phyloP scores from a whole-genome alignment of 2,797 vertebrate species.

The Sebastes minor region DNA sequence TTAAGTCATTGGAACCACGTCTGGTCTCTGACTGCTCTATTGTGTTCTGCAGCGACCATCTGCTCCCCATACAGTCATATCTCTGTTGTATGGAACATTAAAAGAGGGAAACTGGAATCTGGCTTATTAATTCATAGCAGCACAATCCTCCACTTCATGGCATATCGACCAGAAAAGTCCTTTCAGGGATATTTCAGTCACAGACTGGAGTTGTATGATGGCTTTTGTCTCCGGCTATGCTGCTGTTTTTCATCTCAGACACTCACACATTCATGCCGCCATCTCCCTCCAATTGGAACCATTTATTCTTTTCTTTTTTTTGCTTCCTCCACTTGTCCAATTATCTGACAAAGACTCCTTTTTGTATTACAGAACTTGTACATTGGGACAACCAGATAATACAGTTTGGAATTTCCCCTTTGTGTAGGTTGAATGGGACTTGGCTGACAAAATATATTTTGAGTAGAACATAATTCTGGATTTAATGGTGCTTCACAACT shows the following conservation, averaged over 20 bases:
- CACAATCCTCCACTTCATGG: constrained; percentile 64
- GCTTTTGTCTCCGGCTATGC: constrained; percentile 72
- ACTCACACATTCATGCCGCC: constrained; percentile 46
- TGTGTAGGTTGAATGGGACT: constrained; percentile 18
- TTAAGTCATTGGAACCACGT: constrained; percentile 73
- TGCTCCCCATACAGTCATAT: constrained; percentile 73
- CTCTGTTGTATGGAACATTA: constrained; percentile 68
- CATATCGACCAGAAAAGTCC: constrained; percentile 65
- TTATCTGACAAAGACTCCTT: constrained; percentile 64
- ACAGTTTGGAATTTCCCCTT: constrained; percentile 56
- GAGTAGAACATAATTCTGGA: constrained; percentile 17
- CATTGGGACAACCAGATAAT: constrained; percentile 17
- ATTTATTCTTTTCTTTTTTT: constrained; percentile 43
- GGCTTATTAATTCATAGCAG: constrained; percentile 69
- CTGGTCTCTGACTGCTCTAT: constrained; percentile 73
- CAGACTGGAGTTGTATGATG: constrained; percentile 63
- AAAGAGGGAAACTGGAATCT: constrained; percentile 59
- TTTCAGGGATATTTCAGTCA: constrained; percentile 55
- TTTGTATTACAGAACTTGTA: constrained; percentile 36
- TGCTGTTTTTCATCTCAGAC: constrained; percentile 62
- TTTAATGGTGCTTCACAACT: neutral
- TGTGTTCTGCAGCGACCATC: constrained; percentile 74
- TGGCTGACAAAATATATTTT: constrained; percentile 9
- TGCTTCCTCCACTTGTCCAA: constrained; percentile 51
- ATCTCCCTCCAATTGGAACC: constrained; percentile 38